These are phyloP conservation scores for Brachionus calyciflorus DNA, from an alignment of 1,140 invertebrate genomes.

Conservation along the genomic window DNA sequence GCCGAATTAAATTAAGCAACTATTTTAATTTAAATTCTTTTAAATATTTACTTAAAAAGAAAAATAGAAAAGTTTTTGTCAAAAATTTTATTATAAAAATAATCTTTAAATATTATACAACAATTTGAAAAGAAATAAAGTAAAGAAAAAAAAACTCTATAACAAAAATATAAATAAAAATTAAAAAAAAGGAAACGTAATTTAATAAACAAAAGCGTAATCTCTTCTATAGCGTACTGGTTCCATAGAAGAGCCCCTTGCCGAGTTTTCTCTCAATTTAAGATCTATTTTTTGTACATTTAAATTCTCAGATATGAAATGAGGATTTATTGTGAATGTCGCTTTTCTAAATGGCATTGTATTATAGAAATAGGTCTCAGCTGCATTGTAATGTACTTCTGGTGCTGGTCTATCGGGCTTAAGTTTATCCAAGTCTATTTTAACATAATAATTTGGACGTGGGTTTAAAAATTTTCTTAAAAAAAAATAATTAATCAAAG, in stretches of 20 bases:
- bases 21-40: no score
- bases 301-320: conserved; percentile 45
- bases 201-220: conserved; percentile 42
- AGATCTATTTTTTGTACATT: conserved; percentile 32
- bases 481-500: background rate
- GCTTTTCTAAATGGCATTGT: conserved; percentile 20
- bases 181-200: background rate
- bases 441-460: conserved; percentile 42
- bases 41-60: no score
- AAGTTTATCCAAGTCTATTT: conserved; percentile 27
- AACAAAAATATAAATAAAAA: no score
- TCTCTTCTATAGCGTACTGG: conserved; percentile 24
- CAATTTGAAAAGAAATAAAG: no score
- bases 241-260: background rate
- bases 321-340: conserved; percentile 34
- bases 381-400: conserved; percentile 44
- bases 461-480: conserved; percentile 10
- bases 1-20: no score
- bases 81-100: no score
- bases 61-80: no score
- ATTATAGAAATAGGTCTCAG: conserved; percentile 41
- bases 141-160: no score
- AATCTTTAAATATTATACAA: no score
- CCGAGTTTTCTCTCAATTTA: background rate
- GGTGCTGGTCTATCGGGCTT: background rate